Conservation (phyloP, 2,797 vertebrate genomes). For the Melanotaenia pygmaea region DNA sequence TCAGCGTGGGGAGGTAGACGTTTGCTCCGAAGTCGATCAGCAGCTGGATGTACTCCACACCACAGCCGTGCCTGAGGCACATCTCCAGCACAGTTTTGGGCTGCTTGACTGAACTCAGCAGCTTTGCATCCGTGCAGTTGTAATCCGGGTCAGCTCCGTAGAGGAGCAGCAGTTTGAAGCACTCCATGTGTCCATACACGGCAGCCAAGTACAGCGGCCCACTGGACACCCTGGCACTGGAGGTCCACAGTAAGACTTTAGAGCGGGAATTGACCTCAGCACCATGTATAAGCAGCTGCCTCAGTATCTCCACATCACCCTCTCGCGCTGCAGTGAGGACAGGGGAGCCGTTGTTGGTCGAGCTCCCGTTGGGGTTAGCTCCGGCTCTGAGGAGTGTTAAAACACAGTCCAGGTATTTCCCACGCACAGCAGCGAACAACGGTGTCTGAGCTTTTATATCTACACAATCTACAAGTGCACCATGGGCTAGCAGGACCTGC, state of each 20-base stretch:
- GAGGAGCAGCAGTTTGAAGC: slow-evolving; percentile 90
- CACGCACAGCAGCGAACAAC: slow-evolving; percentile 89
- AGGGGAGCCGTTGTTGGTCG: slow-evolving; percentile 90
- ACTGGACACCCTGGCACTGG: slow-evolving; percentile 84
- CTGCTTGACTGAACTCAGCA: slow-evolving; percentile 82
- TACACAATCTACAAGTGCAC: slow-evolving; percentile 89
- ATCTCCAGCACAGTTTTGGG: slow-evolving; percentile 91
- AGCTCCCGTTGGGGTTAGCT: slow-evolving; percentile 87
- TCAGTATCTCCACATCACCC: slow-evolving; percentile 84
- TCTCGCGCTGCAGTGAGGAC: slow-evolving; percentile 90
- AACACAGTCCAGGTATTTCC: slow-evolving; percentile 90
- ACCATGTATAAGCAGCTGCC: slow-evolving; percentile 86
- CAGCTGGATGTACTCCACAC: slow-evolving; percentile 85
- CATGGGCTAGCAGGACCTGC: slow-evolving; percentile 87
- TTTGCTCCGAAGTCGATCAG: slow-evolving; percentile 95
- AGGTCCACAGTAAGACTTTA: slow-evolving; percentile 86
- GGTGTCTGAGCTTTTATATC: slow-evolving; percentile 96
- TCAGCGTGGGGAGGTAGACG: slow-evolving; percentile 88
- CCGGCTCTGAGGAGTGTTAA: slow-evolving; percentile 87
- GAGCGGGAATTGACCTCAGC: slow-evolving; percentile 89
- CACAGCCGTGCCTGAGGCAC: slow-evolving; percentile 89
- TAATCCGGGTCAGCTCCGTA: slow-evolving; percentile 92
- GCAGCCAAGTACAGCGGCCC: slow-evolving; percentile 93
- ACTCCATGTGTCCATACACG: slow-evolving; percentile 91
- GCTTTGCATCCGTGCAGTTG: slow-evolving; percentile 86